A percentile compares a stretch with the other conserved stretches of the same genome.
Conservation (phyloP, 2,113 vertebrate species). For the Trematomus loennbergii region DNA sequence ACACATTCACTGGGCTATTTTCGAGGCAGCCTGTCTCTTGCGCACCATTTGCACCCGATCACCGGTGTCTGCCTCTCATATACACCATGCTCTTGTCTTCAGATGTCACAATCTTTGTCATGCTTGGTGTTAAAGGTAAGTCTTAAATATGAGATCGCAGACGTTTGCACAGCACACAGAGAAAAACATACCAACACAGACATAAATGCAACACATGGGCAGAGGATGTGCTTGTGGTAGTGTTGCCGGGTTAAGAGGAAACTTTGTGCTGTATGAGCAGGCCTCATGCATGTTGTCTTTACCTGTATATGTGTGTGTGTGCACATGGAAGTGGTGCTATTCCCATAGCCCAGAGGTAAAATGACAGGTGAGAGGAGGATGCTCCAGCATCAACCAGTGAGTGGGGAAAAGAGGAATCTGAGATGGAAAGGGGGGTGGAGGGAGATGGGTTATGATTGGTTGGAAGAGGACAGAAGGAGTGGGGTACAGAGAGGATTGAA, state of each 20-base stretch:
- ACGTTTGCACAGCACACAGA: conserved; percentile 1
- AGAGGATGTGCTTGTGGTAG: conserved; percentile 2
- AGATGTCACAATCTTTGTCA: conserved; percentile 8
- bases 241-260: conserved; percentile 5
- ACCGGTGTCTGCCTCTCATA: conserved; percentile 20
- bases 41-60: conserved; percentile 12
- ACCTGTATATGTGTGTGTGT: conserved; percentile 13
- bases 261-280: conserved; percentile 46
- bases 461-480: conserved; percentile 60
- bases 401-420: conserved; percentile 52
- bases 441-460: conserved; percentile 65
- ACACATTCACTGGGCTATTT: conserved; percentile 34
- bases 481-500: conserved; percentile 64
- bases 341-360: conserved; percentile 69
- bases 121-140: conserved; percentile 9
- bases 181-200: conserved; percentile 11
- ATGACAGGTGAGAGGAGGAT: conserved; percentile 79
- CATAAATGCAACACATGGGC: conserved; percentile 14
- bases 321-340: conserved; percentile 58
- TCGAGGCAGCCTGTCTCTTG: conserved; percentile 26
- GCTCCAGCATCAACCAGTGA: conserved; percentile 57
- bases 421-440: conserved; percentile 37
- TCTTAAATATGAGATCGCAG: conserved; percentile 8
- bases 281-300: conserved; percentile 38
- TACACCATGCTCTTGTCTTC: conserved; percentile 10